These are phyloP conservation scores for Ceyx cyanopectus DNA, from an alignment of 2,113 vertebrate species.

Conservation along the genomic window DNA sequence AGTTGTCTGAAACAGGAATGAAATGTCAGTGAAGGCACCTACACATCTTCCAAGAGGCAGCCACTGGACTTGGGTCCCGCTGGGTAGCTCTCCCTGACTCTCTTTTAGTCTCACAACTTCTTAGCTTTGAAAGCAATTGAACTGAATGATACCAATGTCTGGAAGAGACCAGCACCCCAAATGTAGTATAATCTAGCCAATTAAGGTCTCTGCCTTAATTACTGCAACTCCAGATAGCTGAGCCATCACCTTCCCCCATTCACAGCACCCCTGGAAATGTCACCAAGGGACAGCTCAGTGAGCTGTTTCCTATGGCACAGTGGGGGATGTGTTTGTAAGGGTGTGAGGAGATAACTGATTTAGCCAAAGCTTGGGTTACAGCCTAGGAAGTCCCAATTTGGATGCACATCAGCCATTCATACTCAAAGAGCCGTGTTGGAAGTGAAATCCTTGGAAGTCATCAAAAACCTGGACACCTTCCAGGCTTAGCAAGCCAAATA, in stretches of 20 bases:
- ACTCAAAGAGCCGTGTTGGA: background rate
- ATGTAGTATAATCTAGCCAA: background rate
- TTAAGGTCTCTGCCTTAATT: background rate
- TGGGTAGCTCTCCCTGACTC: background rate
- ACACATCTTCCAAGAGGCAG: background rate
- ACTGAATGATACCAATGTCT: background rate
- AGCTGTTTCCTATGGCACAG: background rate
- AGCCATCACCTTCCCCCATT: background rate
- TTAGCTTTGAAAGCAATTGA: background rate
- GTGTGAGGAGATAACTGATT: background rate
- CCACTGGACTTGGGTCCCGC: background rate
- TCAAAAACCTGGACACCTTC: background rate
- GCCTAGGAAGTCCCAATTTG: background rate
- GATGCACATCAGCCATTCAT: background rate
- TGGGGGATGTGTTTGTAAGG: background rate
- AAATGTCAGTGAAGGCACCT: background rate
- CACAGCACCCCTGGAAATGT: background rate
- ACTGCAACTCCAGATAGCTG: background rate
- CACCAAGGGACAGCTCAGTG: background rate
- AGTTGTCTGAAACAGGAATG: constrained; percentile 57
- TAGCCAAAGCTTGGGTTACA: background rate
- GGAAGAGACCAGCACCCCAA: background rate
- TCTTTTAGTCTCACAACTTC: background rate
- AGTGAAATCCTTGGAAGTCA: background rate
- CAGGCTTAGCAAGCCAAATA: constrained; percentile 6